Base-by-base conservation (phyloP, 1,140 invertebrate species). In the Drosophila asahinai region DNA sequence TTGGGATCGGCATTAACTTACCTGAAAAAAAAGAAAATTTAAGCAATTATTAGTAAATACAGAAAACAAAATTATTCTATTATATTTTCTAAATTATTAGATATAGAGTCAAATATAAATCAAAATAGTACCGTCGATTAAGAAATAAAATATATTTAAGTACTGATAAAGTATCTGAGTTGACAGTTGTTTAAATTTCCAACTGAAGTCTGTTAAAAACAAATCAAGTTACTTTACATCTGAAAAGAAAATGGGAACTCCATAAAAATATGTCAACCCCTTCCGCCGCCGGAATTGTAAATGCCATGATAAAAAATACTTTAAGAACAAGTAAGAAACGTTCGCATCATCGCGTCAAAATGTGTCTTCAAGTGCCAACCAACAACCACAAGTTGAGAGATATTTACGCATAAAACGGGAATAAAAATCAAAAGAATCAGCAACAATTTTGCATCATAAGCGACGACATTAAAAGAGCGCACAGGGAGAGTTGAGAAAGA, bases 381-480 rank as follows among this genome's bases (percentile, higher is more conserved):
- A 43, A 42, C 57, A 43, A 43, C 74, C 63, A 49, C 57, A 54
- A 52, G 27, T 38, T 63, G 40, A 25, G 33, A 27, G 57, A 66
- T 54, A 60, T 55, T 66, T 48, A 66, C 58, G 66, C 79, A 78
- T 68, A 57, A 73, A 67, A 73, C 42, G 47, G 7, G 47, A 73
- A 73, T 73, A 60, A 66, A 82, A 82, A 60, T 60, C 61, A 82
- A 82, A 38, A 58, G 67, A 82, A 82, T 82, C 80, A 82, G 80
- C 80, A 82, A 80, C 70, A 83, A 83, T 83, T 83, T 83, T 60
- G 80, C 55, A 57, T 63, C 68, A 82, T 82, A 82, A 82, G 80
- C 74, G 80, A 78, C 42, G 70, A 82, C 74, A 82, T 74, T 78
- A 82, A 73, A 51, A 70, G 52, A 54, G 42, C 40, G 40, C 49